phyloP scores from a whole-genome alignment of 2,888 invertebrate genomes.

The Scaptomyza flava region DNA sequence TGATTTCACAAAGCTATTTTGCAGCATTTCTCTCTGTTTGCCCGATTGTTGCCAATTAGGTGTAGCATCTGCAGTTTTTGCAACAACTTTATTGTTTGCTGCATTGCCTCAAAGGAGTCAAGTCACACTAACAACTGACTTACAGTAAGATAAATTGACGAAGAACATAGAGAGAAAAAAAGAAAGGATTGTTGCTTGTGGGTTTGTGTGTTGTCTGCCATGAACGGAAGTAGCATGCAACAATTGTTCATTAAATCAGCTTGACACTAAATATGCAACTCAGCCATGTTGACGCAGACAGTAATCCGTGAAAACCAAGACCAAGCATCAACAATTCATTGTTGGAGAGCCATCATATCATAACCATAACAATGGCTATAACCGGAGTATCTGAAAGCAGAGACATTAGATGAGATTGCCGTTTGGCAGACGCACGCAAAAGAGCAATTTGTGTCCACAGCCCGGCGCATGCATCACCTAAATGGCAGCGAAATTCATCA shows the following conservation, averaged over 20 bases:
- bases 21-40: not conserved
- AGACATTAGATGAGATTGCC: conserved; percentile 20
- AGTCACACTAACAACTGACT: not conserved
- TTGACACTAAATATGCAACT: conserved; percentile 27
- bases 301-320: conserved; percentile 40
- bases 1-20: conserved; percentile 6
- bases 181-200: conserved; percentile 9
- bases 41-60: conserved; percentile 10
- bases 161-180: not conserved
- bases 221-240: conserved; percentile 34
- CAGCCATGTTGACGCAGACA: conserved; percentile 44
- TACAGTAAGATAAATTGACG: conserved; percentile 7
- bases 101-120: not conserved
- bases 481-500: conserved; percentile 67
- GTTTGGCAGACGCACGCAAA: conserved; percentile 57
- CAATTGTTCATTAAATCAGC: conserved; percentile 48
- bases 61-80: conserved; percentile 7
- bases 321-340: conserved; percentile 30
- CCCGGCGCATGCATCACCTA: conserved; percentile 66
- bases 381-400: conserved; percentile 13
- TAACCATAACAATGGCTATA: conserved; percentile 15
- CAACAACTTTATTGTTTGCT: conserved; percentile 1
- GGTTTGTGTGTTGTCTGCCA: not conserved
- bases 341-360: conserved; percentile 31
- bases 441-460: conserved; percentile 61